phyloP scores from a whole-genome alignment of 2,797 vertebrate species.

The Melanotaenia boesemani region DNA sequence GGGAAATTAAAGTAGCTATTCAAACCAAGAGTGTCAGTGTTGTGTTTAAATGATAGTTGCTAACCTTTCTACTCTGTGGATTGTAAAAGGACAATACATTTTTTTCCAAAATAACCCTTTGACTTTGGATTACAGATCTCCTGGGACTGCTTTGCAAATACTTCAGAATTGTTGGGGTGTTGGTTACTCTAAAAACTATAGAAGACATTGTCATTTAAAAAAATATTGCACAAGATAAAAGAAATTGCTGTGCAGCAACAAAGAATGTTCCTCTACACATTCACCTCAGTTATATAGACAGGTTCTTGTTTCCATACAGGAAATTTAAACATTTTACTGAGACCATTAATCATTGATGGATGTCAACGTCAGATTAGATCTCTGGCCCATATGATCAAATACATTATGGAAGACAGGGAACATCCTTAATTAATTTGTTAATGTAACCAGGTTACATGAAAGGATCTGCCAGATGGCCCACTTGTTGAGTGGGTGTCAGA shows the following conservation, averaged over 20 bases:
- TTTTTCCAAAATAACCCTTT: background rate
- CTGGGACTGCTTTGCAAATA: conserved; percentile 46
- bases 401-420: conserved; percentile 39
- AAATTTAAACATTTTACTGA: conserved; percentile 40
- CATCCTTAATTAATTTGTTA: conserved; percentile 45
- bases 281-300: conserved; percentile 10
- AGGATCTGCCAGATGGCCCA: conserved; percentile 52
- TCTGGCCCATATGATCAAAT: conserved; percentile 53
- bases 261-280: background rate
- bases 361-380: conserved; percentile 39
- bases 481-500: conserved; percentile 25
- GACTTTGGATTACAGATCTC: conserved; percentile 49
- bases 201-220: background rate
- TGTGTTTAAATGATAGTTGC: conserved; percentile 48
- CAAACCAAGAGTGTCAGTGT: background rate
- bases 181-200: conserved; percentile 18
- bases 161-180: conserved; percentile 31
- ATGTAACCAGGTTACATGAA: conserved; percentile 49
- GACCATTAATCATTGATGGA: conserved; percentile 55
- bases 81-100: background rate
- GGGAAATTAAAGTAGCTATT: conserved; percentile 36
- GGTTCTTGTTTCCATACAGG: conserved; percentile 30
- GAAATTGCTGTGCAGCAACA: conserved; percentile 5
- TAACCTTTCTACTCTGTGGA: conserved; percentile 9
- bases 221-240: background rate